A percentile compares a stretch with the other conserved stretches of the same genome.
phyloP scores from a whole-genome alignment of 2,888 invertebrate species.

The Eremobia ochroleuca region DNA sequence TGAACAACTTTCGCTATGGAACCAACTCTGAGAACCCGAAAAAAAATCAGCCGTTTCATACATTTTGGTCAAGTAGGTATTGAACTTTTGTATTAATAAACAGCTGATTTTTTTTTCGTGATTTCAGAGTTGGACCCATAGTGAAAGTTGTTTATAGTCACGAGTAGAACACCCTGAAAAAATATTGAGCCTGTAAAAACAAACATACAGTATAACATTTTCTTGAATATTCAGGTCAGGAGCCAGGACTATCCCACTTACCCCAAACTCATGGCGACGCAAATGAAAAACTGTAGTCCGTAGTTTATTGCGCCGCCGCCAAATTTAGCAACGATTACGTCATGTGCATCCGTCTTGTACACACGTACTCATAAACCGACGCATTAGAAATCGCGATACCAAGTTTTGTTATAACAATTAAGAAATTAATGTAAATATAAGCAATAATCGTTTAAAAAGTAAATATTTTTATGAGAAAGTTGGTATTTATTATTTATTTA shows the following conservation, averaged over 20 bases:
- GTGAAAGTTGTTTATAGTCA: too few relatives aligned
- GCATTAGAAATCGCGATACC: conserved; percentile 63
- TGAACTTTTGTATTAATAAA: too few relatives aligned
- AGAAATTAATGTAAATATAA: conserved; percentile 23
- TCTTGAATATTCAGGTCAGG: background rate
- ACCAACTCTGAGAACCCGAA: too few relatives aligned
- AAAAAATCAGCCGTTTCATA: too few relatives aligned
- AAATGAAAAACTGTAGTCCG: conserved; percentile 72
- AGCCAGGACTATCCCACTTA: conserved; percentile 26
- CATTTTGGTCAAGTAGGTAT: too few relatives aligned
- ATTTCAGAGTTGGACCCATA: too few relatives aligned
- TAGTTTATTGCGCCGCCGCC: conserved; percentile 71
- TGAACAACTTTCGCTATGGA: too few relatives aligned
- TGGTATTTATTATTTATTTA: too few relatives aligned
- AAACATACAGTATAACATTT: too few relatives aligned
- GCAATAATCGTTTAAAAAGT: background rate
- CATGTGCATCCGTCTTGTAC: conserved; percentile 71
- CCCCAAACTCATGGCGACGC: conserved; percentile 62
- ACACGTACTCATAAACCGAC: conserved; percentile 59
- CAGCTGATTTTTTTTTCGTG: too few relatives aligned
- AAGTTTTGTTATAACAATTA: conserved; percentile 42
- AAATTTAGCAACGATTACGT: conserved; percentile 81
- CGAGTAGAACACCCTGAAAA: too few relatives aligned
- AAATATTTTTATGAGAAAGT: background rate
- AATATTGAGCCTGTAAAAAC: too few relatives aligned